These are phyloP conservation scores for Struthio camelus DNA, from an alignment of 2,113 vertebrate species.

Conservation along the genomic window DNA sequence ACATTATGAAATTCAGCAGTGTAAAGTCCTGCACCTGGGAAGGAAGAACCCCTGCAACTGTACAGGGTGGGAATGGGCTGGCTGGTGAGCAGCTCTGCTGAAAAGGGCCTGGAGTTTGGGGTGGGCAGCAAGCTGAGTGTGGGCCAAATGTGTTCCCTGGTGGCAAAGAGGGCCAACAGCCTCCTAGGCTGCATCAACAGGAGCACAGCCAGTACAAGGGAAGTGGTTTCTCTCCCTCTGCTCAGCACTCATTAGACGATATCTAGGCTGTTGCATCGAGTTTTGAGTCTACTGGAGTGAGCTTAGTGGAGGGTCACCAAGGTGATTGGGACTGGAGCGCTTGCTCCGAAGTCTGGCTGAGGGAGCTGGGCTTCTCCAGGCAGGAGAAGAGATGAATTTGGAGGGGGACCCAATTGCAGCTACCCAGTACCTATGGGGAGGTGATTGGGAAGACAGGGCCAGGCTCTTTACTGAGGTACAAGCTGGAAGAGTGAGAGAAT, in stretches of 20 bases:
- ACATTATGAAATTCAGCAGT: not conserved
- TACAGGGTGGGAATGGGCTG: not conserved
- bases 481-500: not conserved
- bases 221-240: not conserved
- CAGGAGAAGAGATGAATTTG: not conserved
- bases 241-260: fast-evolving
- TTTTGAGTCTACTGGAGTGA: fast-evolving
- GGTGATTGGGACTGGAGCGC: not conserved
- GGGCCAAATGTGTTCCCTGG: not conserved
- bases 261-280: not conserved
- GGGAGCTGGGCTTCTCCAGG: not conserved
- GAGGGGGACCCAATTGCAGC: not conserved
- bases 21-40: not conserved
- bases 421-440: fast-evolving
- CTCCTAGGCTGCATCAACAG: not conserved
- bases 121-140: not conserved
- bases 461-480: not conserved
- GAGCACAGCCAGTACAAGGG: not conserved
- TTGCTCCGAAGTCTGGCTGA: not conserved
- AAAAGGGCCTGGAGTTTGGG: not conserved
- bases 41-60: not conserved
- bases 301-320: not conserved
- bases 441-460: not conserved
- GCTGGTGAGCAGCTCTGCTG: not conserved
- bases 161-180: not conserved